Evolutionary conservation across 2,888 invertebrate genomes (phyloP), one percentile per base, ranked within the genome.

Genomic region (Luffia ferchaultella): DNA sequence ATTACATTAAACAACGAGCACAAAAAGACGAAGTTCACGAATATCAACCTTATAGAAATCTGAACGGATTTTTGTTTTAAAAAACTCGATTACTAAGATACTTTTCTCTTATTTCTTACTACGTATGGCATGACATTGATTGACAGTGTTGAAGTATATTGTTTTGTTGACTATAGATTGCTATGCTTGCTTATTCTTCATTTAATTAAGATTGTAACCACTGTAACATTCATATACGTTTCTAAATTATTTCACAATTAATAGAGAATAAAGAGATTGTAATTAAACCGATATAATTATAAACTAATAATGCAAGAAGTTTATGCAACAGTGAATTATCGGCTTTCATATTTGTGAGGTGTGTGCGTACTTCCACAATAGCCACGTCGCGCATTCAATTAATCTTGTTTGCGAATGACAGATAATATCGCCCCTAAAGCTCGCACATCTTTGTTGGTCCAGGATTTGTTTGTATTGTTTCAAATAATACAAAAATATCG

Each of bases 1-100:
- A 74, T 75, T 64, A 64, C 73, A 61, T 58, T 77, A 67, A 70
- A 62, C 60, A 46, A 46, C 20, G 18, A n/a, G n/a, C n/a, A n/a
- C n/a, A n/a, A n/a, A n/a, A n/a, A n/a, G n/a, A n/a, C n/a, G n/a
- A n/a, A n/a, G n/a, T n/a, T n/a, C n/a, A n/a, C n/a, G n/a, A n/a
- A n/a, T n/a, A n/a, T n/a, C n/a, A n/a, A n/a, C n/a, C n/a, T n/a
- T n/a, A n/a, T n/a, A n/a, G n/a, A n/a, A n/a, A n/a, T n/a, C n/a
- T n/a, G n/a, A n/a, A n/a, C n/a, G n/a, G n/a, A n/a, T n/a, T n/a
- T n/a, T n/a, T n/a, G n/a, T n/a, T n/a, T n/a, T n/a, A n/a, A n/a
- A n/a, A n/a, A n/a, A n/a, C n/a, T n/a, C n/a, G n/a, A n/a, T n/a
- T n/a, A n/a, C n/a, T n/a, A n/a, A n/a, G n/a, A n/a, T n/a, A n/a